Percentiles rank a stretch among this genome's conserved stretches.
Conservation (phyloP, 2,797 vertebrate species). For the Parambassis ranga region DNA sequence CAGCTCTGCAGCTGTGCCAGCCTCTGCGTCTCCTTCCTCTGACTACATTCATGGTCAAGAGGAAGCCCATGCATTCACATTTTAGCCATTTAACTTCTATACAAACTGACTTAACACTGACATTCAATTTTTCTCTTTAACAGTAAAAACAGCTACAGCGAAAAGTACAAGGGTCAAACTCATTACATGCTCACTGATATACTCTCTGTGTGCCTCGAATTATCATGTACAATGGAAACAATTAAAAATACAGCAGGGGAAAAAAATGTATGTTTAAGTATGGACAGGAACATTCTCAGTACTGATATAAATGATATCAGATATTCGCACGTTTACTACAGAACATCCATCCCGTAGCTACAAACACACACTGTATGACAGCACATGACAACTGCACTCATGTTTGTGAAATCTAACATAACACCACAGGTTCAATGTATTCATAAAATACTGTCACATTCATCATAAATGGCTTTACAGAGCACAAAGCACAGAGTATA, state of each 20-base stretch:
- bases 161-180: slow-evolving; percentile 20
- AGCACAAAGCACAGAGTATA: slow-evolving; percentile 1
- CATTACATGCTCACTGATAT: background rate
- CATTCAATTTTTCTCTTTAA: slow-evolving; percentile 33
- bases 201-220: background rate
- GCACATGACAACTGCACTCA: slow-evolving; percentile 8
- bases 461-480: slow-evolving; percentile 20
- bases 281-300: slow-evolving; percentile 6
- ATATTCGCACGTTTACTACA: slow-evolving; percentile 3
- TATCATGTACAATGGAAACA: background rate
- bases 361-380: slow-evolving; percentile 35
- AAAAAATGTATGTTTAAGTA: background rate
- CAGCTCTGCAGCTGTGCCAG: slow-evolving; percentile 13
- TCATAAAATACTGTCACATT: slow-evolving; percentile 26
- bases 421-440: slow-evolving; percentile 20
- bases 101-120: slow-evolving; percentile 1
- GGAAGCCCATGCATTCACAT: slow-evolving; percentile 8
- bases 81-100: slow-evolving; percentile 12
- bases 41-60: background rate
- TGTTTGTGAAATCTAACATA: slow-evolving; percentile 5
- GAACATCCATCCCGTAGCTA: slow-evolving; percentile 28
- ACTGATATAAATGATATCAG: background rate
- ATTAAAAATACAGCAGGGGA: background rate
- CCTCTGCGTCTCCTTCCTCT: background rate
- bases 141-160: background rate